Evolutionary conservation across 1,140 invertebrate genomes (phyloP).

Genomic region (Parapsyche elsis): DNA sequence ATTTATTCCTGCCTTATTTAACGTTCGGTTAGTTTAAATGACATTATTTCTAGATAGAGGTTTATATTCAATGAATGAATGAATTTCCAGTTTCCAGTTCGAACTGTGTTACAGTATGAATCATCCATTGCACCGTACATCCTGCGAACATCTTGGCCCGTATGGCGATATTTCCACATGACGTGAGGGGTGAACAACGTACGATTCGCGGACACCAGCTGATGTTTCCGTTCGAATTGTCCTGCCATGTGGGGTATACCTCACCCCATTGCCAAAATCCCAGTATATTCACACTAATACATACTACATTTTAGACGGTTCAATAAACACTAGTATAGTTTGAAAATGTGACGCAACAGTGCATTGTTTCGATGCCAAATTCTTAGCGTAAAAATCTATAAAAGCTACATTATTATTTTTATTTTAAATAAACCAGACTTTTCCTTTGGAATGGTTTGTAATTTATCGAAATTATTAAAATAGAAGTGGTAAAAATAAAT

Average conservation of each 20-base stretch:
- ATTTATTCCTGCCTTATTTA: no score
- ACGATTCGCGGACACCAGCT: slow-evolving; percentile 1
- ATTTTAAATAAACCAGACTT: no score
- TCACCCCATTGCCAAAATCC: not conserved
- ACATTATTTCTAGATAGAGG: no score
- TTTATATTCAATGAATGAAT: no score
- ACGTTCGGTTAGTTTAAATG: no score
- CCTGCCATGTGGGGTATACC: not conserved
- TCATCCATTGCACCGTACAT: not conserved
- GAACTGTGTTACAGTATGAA: not conserved
- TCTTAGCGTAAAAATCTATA: no score
- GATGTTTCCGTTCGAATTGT: not conserved
- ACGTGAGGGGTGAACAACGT: not conserved
- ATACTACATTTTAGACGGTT: not conserved
- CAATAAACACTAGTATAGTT: not conserved
- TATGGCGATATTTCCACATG: not conserved
- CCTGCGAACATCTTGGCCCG: not conserved
- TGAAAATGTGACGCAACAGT: not conserved
- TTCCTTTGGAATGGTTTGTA: no score
- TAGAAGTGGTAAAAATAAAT: no score
- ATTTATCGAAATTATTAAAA: no score
- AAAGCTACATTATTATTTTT: no score
- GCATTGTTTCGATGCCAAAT: not conserved
- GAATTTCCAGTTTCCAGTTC: no score
- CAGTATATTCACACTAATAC: not conserved